These are phyloP conservation scores for Sebastes iracundus DNA, from an alignment of 2,797 vertebrate genomes.

Conservation along the genomic window DNA sequence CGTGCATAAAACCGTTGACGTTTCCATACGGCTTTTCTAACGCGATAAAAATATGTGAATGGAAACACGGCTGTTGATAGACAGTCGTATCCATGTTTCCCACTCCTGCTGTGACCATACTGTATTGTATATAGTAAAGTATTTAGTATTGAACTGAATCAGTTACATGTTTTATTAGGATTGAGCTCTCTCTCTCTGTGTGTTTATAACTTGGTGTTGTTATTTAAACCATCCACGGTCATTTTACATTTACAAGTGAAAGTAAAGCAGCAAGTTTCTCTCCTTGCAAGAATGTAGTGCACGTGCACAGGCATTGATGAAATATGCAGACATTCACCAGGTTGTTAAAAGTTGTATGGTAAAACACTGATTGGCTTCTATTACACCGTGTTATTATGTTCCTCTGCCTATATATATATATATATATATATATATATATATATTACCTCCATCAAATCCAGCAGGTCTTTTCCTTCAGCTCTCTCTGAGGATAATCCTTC, in stretches of 20 bases:
- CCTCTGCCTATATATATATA: background rate
- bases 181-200: background rate
- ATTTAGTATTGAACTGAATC: background rate
- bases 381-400: constrained; percentile 2
- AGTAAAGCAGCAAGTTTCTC: background rate
- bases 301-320: background rate
- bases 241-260: background rate
- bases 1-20: no score
- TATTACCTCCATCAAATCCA: constrained; percentile 2
- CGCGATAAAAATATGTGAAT: no score
- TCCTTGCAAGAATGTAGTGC: background rate
- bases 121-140: background rate
- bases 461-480: constrained; percentile 1
- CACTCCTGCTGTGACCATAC: background rate
- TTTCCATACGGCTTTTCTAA: no score
- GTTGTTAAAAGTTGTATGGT: constrained; percentile 4
- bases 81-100: background rate
- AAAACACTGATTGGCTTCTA: constrained; percentile 34
- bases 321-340: background rate
- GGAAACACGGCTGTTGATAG: no score
- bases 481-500: constrained; percentile 18
- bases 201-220: background rate
- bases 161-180: background rate
- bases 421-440: background rate
- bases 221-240: no score